Base-by-base conservation (phyloP, 2,113 vertebrate genomes). In the Pterocles orientalis region DNA sequence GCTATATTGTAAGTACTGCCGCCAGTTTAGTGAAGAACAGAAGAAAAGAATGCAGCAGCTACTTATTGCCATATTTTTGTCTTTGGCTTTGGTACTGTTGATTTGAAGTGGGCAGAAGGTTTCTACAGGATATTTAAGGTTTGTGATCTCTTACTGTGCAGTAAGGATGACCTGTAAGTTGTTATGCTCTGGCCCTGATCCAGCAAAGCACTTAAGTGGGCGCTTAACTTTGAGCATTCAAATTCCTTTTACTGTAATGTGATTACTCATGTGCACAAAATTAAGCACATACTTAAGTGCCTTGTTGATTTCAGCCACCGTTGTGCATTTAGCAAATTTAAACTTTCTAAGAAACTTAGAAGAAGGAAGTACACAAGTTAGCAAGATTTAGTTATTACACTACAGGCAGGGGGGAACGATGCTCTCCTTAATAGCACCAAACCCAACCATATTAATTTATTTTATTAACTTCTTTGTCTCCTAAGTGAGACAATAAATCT, bases 161-260 rank as follows among this genome's bases (percentile, higher is more conserved):
- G 71, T 61, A 70, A 88, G 47, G 51, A 81, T 90, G 68, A 82
- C 51, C 75, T 73, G 66, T 33, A 73, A 87, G 36, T 76, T 87
- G 50, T 79, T 77, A 69, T 66, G 70, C 34, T 58, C 81, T 96
- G 93, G 90, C 90, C 78, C 81, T 64, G 77, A 86, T 94, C 96
- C 92, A 96, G 92, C n/a, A 92, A 86, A 95, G 73, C 92, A 95
- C 95, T 96, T 96, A 97, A 96, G 88, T 70, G 54, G 80, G 77
- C 77, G 81, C 91, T 96, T 97, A 95, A 96, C 91, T 96, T 91
- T 87, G 29, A 84, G 80, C 54, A 65, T 84, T 84, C 28, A 36
- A 45, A 54, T 91, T 83, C 71, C 69, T 72, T 93, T 96, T 95
- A 91, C 80, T 91, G 82, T 91, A 91, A 96, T 47, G 3, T 71